These are phyloP conservation scores for Polydrusus tereticollis DNA, from an alignment of 2,888 invertebrate species.

Conservation along the genomic window DNA sequence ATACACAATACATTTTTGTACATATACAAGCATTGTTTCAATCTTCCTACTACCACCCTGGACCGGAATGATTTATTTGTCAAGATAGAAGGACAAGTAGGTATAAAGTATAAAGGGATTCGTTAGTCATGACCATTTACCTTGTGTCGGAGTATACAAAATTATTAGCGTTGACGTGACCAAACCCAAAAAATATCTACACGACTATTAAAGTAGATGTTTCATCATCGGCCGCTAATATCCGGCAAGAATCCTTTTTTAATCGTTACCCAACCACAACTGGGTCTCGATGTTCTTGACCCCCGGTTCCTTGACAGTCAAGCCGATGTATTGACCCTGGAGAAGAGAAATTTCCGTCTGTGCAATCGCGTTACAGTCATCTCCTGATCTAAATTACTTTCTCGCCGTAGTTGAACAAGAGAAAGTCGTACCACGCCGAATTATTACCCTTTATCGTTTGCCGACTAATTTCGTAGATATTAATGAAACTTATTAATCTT, in stretches of 20 bases:
- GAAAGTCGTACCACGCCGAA: slow-evolving; percentile 49
- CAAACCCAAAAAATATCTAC: neutral
- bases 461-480: slow-evolving; percentile 13
- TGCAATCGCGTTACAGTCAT: slow-evolving; percentile 44
- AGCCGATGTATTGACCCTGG: slow-evolving; percentile 44
- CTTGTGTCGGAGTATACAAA: too few relatives aligned
- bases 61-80: too few relatives aligned
- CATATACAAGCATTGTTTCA: too few relatives aligned
- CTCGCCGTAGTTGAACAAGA: slow-evolving; percentile 47
- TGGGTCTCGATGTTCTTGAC: slow-evolving; percentile 47
- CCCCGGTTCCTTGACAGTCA: slow-evolving; percentile 45
- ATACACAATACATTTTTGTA: too few relatives aligned
- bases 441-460: slow-evolving; percentile 38
- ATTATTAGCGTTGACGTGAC: too few relatives aligned
- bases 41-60: too few relatives aligned
- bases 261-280: slow-evolving; percentile 34
- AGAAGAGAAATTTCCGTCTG: slow-evolving; percentile 49
- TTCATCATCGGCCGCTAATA: slow-evolving; percentile 34
- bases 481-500: slow-evolving; percentile 36
- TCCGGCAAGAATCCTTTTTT: slow-evolving; percentile 39
- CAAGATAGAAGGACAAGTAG: too few relatives aligned
- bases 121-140: too few relatives aligned
- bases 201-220: neutral
- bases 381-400: slow-evolving; percentile 52
- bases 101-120: too few relatives aligned